Conservation (phyloP, 30 jellyfish, hydroid and myxozoan species). For the Pelagia noctiluca region DNA sequence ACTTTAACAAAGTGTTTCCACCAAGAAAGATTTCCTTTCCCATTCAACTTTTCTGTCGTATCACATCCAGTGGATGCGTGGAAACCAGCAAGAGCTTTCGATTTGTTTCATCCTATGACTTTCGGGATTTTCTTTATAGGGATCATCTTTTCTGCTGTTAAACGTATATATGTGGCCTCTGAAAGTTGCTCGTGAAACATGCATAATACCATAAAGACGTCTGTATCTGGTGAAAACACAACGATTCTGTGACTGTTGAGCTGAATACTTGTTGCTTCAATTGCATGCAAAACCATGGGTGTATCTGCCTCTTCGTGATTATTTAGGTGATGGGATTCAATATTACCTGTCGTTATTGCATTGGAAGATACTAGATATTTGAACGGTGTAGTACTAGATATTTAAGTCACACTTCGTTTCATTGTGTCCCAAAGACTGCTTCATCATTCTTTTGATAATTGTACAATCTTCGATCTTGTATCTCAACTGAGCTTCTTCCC, state of each 20-base stretch:
- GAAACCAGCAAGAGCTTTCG: slow-evolving; percentile 20
- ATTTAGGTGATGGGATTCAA: not conserved
- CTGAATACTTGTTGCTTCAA: slow-evolving; percentile 7
- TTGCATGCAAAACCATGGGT: not conserved
- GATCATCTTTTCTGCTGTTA: not conserved
- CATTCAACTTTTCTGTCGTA: slow-evolving; percentile 27
- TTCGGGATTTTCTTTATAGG: not conserved
- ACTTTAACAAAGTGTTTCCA: slow-evolving; percentile 19
- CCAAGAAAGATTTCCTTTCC: slow-evolving; percentile 20
- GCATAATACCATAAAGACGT: slow-evolving; percentile 10
- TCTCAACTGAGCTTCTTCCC: not conserved
- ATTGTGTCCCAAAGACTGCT: slow-evolving; percentile 5
- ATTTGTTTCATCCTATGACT: not conserved
- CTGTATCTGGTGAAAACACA: slow-evolving; percentile 41
- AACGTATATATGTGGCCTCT: not conserved
- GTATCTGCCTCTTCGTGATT: not conserved
- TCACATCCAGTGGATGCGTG: slow-evolving; percentile 37
- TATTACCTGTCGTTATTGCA: not conserved
- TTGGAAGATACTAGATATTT: not conserved
- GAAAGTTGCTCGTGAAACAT: not conserved
- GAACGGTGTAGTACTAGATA: not conserved
- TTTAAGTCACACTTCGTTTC: slow-evolving; percentile 14
- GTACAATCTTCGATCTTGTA: not conserved
- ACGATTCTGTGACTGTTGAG: not conserved
- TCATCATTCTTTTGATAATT: not conserved